Conservation (phyloP, 2,797 vertebrate species). For the Gallirallus australis region DNA sequence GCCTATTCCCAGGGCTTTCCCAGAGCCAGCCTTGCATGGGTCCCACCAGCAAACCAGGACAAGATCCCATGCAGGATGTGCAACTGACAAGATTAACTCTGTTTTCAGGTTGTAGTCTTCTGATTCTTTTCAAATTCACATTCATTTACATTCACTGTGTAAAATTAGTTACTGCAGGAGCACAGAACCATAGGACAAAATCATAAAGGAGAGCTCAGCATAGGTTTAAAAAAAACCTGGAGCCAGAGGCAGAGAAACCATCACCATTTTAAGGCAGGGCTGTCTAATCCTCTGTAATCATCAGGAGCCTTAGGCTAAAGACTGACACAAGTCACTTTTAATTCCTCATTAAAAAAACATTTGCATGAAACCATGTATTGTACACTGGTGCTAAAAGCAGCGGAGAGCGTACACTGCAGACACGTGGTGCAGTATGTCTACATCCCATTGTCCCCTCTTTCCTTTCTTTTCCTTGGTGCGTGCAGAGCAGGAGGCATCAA, state of each 20-base stretch:
- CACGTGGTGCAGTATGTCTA: accelerated
- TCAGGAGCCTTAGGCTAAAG: background rate
- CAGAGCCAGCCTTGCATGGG: background rate
- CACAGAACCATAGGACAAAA: background rate
- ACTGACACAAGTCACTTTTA: background rate
- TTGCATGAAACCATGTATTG: background rate
- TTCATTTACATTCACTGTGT: background rate
- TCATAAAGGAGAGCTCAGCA: background rate
- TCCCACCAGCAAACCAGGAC: background rate
- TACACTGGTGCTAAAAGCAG: accelerated
- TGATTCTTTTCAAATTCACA: background rate
- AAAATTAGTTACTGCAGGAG: background rate
- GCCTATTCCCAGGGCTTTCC: background rate
- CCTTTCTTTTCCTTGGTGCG: no score
- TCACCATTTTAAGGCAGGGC: background rate
- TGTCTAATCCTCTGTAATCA: background rate
- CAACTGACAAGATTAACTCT: background rate
- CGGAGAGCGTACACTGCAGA: background rate
- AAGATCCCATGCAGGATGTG: background rate
- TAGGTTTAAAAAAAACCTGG: background rate
- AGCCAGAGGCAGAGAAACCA: background rate
- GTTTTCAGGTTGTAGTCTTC: background rate
- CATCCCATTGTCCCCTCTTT: no score
- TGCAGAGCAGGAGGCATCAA: background rate
- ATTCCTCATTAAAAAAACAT: background rate